Base-by-base conservation (phyloP, 2,113 vertebrate genomes). In the Hippocampus mohnikei region DNA sequence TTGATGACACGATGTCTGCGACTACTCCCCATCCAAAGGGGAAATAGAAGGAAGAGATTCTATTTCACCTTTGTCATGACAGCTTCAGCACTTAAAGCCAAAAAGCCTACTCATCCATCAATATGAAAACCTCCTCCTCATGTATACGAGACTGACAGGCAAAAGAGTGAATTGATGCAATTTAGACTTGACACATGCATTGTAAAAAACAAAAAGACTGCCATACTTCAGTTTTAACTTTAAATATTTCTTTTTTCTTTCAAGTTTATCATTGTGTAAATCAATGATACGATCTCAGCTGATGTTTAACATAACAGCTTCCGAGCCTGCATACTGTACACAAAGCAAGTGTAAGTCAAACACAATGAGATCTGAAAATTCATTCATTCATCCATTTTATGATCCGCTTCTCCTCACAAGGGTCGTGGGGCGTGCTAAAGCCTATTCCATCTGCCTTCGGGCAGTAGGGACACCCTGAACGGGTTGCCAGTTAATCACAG, bases 31-130 rank as follows among this genome's bases (percentile, higher is more conserved):
- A 71, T 82, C 75, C 67, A 7, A 56, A 63, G 67, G 81, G 27
- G 42, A 66, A 41, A 15, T 40, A 3, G 40, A 37, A 59, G 60
- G 56, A 52, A 60, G 55, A 66, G 48, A 76, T 82, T 79, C 69
- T 50, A 73, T 81, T 83, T 77, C 84, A 84, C 72, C 77, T 84
- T 78, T 85, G 79, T 81, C 76, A 73, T 62, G 71, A 75, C 83
- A 83, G 73, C 55, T 59, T 16, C 63, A 64, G 60, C 66, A 67
- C 72, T 74, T 6, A 67, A 82, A 55, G 77, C 76, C 76, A 70
- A 69, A 83, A 82, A 72, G 11, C 73, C 62, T 21, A 8, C 60
- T 81, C 76, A 72, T 80, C 77, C 44, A 83, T 87, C 83, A 82
- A 71, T 71, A 69, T 66, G 21, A 70, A 80, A 71, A 69, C 3